Evolutionary conservation across 2,113 vertebrate genomes (phyloP).

Genomic region (Caranx melampygus): DNA sequence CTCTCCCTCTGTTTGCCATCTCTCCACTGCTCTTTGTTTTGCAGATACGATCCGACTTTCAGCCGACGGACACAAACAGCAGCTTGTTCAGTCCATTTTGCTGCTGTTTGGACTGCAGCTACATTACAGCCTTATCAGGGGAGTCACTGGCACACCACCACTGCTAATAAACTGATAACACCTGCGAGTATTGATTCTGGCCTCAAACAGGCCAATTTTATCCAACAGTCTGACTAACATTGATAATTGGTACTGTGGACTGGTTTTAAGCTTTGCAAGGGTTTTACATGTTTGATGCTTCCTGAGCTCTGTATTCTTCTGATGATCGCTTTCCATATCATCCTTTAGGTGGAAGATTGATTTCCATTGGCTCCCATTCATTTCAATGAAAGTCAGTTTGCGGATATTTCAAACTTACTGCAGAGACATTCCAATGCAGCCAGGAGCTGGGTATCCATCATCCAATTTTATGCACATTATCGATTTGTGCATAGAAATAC

Average conservation of each 20-base stretch:
- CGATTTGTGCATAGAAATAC: too few species aligned
- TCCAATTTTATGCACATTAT: too few species aligned
- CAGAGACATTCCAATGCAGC: too few species aligned
- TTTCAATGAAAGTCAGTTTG: background rate
- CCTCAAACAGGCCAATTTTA: conserved; percentile 44
- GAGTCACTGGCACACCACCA: conserved; percentile 56
- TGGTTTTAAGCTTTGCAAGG: background rate
- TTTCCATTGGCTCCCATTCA: background rate
- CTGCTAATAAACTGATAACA: conserved; percentile 74
- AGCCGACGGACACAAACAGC: conserved; percentile 68
- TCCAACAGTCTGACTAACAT: conserved; percentile 33
- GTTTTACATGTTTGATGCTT: conserved; percentile 17
- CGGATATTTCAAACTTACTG: too few species aligned
- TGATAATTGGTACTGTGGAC: conserved; percentile 35
- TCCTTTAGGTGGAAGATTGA: background rate
- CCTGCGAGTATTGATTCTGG: conserved; percentile 62
- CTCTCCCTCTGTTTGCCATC: conserved; percentile 31
- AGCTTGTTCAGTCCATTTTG: conserved; percentile 69
- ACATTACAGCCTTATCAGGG: conserved; percentile 69
- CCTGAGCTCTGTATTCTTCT: background rate
- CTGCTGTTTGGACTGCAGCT: conserved; percentile 63
- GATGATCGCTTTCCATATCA: background rate
- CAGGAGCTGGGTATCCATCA: too few species aligned
- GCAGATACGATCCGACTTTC: conserved; percentile 66
- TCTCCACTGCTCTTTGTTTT: conserved; percentile 66